Evolutionary conservation across 1,140 invertebrate genomes (phyloP), one percentile per base, ranked within the genome.

Genomic region (Drosophila nigromelanica): DNA sequence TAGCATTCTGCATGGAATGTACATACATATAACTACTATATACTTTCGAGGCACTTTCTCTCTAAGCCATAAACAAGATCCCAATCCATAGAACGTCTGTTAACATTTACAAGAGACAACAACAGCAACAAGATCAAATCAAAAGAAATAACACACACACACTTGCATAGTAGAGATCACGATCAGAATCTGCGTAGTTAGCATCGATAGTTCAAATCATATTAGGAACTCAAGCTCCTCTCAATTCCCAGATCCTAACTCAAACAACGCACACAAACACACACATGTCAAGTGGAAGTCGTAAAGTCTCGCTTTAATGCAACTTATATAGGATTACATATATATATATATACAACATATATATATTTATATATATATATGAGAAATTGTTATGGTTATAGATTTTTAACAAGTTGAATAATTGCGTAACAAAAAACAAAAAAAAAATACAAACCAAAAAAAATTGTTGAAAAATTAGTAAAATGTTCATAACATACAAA

Each of bases 331-430:
- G 76, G 61, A 73, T 61, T 52, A 89, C 73, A 81, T 43, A 47
- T 55, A 66, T 39, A 47, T 27, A 55, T 47, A 37, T 42, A 85
- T 55, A 76, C 61, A 68, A 62, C 10, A 55, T 21, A 47, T 47
- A 39, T 40, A 83, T 54, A 63, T 64, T 66, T 37, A 60, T 63
- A 87, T 39, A 89, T 67, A 87, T 70, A 82, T 76, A 76, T 74
- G 66, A 77, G 67, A 89, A 89, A 89, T 89, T 89, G 83, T 89
- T 89, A 89, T 89, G 83, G 83, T 89, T 89, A 89, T 89, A 89
- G 83, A 89, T 89, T 89, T 89, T 89, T 89, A 89, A 89, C 78
- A 89, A 89, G 83, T 89, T 89, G 83, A 89, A 89, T 89, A 89
- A 89, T 89, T 89, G 79, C 79, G 73, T 89, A 89, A 87, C 73